Evolutionary conservation across 2,797 vertebrate species (phyloP).

Genomic region (Podargus strigoides): DNA sequence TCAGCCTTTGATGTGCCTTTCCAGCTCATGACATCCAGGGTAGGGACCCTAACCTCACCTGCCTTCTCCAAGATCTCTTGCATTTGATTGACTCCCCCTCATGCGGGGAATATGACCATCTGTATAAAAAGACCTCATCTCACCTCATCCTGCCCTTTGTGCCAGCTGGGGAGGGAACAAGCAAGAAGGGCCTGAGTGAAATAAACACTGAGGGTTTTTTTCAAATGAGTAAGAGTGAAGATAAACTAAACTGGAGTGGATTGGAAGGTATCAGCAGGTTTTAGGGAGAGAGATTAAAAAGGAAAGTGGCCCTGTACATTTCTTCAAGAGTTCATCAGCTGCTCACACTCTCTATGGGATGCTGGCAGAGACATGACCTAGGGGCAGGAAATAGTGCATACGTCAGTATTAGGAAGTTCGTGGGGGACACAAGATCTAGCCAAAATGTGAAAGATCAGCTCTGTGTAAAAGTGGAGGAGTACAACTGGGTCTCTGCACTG

Average conservation of each 20-base stretch:
- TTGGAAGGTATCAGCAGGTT: background rate
- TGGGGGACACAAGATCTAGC: background rate
- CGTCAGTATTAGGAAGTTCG: background rate
- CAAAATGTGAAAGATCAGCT: background rate
- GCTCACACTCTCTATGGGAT: background rate
- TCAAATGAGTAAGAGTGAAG: background rate
- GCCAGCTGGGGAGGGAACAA: background rate
- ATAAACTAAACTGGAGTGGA: background rate
- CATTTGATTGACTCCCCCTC: background rate
- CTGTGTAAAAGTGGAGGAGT: background rate
- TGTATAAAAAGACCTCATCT: background rate
- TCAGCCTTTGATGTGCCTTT: background rate
- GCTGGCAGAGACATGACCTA: background rate
- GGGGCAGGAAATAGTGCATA: background rate
- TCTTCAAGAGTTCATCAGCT: background rate
- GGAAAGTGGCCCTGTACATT: background rate
- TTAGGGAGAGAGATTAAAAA: background rate
- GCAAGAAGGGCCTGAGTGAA: background rate
- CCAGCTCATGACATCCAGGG: background rate
- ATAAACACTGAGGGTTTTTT: background rate
- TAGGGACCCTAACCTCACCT: background rate
- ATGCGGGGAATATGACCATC: background rate
- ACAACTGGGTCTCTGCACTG: background rate
- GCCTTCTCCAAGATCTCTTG: background rate
- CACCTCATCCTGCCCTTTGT: background rate